phyloP scores from a whole-genome alignment of 2,113 vertebrate genomes.

The Microcebus jonahi region DNA sequence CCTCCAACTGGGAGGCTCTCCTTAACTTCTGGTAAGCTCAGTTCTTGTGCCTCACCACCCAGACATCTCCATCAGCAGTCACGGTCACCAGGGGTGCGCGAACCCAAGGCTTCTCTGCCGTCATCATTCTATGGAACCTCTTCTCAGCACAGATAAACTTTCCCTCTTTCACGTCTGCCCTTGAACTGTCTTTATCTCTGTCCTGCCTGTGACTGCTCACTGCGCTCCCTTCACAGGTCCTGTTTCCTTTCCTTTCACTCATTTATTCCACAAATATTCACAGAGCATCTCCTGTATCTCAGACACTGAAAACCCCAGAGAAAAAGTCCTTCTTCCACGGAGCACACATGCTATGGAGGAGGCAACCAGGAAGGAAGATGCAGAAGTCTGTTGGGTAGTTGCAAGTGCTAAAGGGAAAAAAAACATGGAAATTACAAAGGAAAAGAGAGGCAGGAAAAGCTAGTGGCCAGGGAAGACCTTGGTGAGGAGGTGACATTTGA shows the following conservation, averaged over 20 bases:
- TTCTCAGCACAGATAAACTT: fast-evolving
- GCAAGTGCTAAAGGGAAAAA: not conserved
- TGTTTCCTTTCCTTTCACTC: not conserved
- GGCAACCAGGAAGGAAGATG: not conserved
- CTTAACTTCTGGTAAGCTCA: not conserved
- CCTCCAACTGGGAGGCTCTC: not conserved
- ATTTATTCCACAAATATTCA: not conserved
- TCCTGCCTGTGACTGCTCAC: not conserved
- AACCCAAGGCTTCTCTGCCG: fast-evolving
- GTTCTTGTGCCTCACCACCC: fast-evolving
- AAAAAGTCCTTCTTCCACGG: not conserved
- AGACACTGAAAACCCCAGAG: not conserved
- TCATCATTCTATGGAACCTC: too few relatives aligned
- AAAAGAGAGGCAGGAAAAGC: not conserved
- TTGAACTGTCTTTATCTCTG: not conserved
- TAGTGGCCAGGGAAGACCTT: not conserved
- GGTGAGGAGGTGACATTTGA: not conserved
- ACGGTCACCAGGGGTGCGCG: fast-evolving
- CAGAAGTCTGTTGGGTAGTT: not conserved
- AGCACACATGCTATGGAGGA: not conserved
- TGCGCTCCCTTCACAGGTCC: not conserved
- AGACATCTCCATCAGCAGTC: fast-evolving
- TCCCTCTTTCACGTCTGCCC: too few relatives aligned
- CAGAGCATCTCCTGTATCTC: not conserved
- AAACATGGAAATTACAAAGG: not conserved